phyloP scores from a whole-genome alignment of 2,888 invertebrate genomes.

The Ectemnius cavifrons region DNA sequence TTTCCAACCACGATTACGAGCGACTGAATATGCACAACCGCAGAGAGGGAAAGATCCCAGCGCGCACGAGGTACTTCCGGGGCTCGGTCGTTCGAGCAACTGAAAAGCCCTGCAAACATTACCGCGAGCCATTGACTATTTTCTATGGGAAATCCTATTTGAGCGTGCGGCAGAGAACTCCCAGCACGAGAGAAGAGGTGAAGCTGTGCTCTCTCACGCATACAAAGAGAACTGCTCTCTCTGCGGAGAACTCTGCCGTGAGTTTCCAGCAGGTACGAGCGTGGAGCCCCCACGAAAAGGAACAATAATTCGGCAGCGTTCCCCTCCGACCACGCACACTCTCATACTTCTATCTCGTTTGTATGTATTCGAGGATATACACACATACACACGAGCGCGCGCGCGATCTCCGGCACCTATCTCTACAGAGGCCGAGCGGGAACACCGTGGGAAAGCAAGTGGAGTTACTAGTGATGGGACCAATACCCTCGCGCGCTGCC shows the following conservation, averaged over 20 bases:
- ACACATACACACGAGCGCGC: neutral
- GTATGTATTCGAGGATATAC: neutral
- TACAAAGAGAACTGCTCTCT: neutral
- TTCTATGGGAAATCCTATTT: no score
- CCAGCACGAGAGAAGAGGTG: no score
- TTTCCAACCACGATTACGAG: no score
- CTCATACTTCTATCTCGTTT: neutral
- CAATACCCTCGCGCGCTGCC: conserved; percentile 5
- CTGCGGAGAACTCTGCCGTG: neutral
- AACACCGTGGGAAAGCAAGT: conserved; percentile 57
- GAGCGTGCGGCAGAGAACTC: no score
- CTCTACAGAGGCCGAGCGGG: conserved; percentile 43
- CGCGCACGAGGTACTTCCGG: no score
- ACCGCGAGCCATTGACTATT: no score
- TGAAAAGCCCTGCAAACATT: no score
- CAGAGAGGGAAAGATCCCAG: no score
- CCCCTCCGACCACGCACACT: conserved; percentile 6
- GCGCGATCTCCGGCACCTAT: conserved; percentile 6
- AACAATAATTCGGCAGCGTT: conserved; percentile 40
- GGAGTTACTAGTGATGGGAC: conserved; percentile 20
- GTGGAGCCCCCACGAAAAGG: conserved; percentile 9
- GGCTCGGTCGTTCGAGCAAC: no score
- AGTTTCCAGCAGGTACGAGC: conserved; percentile 19
- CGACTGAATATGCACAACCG: no score
- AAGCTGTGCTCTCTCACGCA: no score